Evolutionary conservation across 2,797 vertebrate species (phyloP).

Genomic region (Varecia variegata): DNA sequence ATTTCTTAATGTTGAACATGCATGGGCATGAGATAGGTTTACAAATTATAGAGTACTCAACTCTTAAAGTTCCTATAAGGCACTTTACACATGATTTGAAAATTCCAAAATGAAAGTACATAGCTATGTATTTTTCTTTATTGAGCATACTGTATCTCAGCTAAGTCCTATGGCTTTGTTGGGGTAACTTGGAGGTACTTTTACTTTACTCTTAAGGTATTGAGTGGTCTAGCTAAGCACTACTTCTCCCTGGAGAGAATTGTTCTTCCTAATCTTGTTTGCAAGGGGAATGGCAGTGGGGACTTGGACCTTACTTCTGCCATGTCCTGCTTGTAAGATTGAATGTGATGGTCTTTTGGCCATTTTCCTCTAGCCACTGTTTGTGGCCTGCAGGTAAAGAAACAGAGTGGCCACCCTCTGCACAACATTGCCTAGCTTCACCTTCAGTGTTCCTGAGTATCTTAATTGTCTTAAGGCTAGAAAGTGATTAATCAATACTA

Average conservation of each 20-base stretch:
- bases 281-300: not conserved
- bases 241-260: constrained; percentile 8
- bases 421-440: not conserved
- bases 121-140: not conserved
- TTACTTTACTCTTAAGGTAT: constrained; percentile 5
- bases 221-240: not conserved
- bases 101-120: not conserved
- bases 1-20: constrained; percentile 10
- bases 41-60: not conserved
- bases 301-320: not conserved
- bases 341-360: not conserved
- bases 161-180: not conserved
- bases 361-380: not conserved
- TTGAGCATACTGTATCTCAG: not conserved
- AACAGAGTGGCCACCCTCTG: not conserved
- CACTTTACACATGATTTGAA: constrained; percentile 9
- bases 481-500: constrained; percentile 22
- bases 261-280: constrained; percentile 44
- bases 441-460: not conserved
- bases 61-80: not conserved
- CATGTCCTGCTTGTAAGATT: not conserved
- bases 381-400: not conserved
- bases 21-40: constrained; percentile 15
- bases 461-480: not conserved
- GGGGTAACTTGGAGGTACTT: not conserved